Base-by-base conservation (phyloP, 2,888 invertebrate species). In the Agrochola macilenta region DNA sequence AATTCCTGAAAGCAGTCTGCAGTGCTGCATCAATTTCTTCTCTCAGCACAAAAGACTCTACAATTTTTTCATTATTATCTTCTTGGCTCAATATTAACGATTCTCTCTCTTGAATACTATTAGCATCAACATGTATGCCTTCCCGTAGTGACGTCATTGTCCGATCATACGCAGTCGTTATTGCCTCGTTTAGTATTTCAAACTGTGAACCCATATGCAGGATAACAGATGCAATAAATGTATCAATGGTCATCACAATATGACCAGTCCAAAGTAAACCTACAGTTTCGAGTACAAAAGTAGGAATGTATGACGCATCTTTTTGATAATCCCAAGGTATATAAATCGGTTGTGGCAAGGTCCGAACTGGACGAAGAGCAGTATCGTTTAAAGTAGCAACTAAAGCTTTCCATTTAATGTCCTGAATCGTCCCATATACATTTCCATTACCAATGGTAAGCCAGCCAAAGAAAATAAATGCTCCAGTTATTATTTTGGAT, bases 231-330 rank as follows among this genome's bases (percentile, higher is more conserved):
- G 94, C 96, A 77, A 96, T 95, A 80, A 96, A 95, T 0, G 96
- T 96, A 79, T 96, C 96, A 70, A 96, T 95, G 0, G 93, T 93
- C 95, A 96, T 95, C 20, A 96, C 95, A 60, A 96, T 96, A 71
- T 96, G 96, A 2, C 96, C 96, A 0, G 96, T 96, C 96, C 96
- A 96, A 26, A 96, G 86, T 43, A 96, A 86, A 1, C 96, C 96
- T 2, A 95, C 84, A 20, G 95, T 95, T 88, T 96, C 96, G 17
- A 96, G 85, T 5, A 93, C 87, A 81, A 95, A 96, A 0, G 96
- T 95, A 8, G 92, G 91, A 74, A 96, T 92, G 68, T 93, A 96
- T 1, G 94, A 90, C 26, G 72, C 75, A 54, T 96, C 95, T 54
- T 90, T 89, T 83, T 96, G 95, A 84, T 95, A 95, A 46, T 92